Base-by-base conservation (phyloP, 2,797 vertebrate genomes). In the Enteromius fasciolatus region DNA sequence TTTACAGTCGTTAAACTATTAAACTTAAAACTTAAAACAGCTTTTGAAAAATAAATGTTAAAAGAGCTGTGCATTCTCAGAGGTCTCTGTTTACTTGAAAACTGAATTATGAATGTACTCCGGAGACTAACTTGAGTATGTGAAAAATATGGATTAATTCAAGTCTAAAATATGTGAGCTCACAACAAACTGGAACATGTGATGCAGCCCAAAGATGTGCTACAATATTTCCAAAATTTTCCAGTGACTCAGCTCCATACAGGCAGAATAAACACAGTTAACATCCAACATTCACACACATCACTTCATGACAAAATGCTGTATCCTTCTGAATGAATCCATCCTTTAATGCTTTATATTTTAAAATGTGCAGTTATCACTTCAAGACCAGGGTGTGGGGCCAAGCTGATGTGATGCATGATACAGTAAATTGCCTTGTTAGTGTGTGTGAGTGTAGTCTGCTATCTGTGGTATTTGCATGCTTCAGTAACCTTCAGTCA, bases 401-500 rank as follows among this genome's bases (percentile, higher is more conserved):
- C 9, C 25, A 28, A 72, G 17, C 17, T 61, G 5, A 11, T 73
- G 18, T 57, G 12, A 57, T 39, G 50, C 48, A 77, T 48, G 41
- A 14, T 28, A 41, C 33, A 69, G 66, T 79, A 25, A 68, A 25
- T 3, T 11, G 33, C 17, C 48, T 54, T 79, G 64, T 54, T 48
- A 14, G 79, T 61, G 28, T 39, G 41, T 63, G n/a, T 31, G 33
- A 18, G 15, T 57, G 33, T 52, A 28, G 72, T 67, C 46, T 75
- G 61, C 41, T n/a, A 57, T 75, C 44, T 82, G 59, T 54, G 17
- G 41, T 25, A 54, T 75, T 28, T 41, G 33, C 36, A 68, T 76
- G 73, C 50, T 46, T 68, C 81, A 59, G 73, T 76, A 57, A 82
- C 17, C 81, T 57, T 33, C 61, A 77, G 64, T 33, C 64, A 77